Percentiles rank a stretch among this genome's conserved stretches.
These are phyloP conservation scores for Apis laboriosa DNA, from an alignment of 1,140 invertebrate species.

Conservation along the genomic window DNA sequence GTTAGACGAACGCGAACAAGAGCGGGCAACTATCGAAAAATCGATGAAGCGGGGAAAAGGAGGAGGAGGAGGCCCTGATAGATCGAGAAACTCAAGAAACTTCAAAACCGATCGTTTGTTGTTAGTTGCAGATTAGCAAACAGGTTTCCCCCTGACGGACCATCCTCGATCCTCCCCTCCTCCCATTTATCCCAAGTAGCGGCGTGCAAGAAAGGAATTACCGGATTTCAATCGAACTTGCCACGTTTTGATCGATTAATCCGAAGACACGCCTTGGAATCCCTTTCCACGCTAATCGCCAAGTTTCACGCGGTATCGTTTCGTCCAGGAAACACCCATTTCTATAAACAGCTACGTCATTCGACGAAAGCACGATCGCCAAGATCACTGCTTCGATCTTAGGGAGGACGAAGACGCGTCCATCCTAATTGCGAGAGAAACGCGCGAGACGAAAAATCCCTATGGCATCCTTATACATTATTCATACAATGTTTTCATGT, in stretches of 20 bases:
- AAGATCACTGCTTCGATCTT: no score
- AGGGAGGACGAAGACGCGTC: background rate
- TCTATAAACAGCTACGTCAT: slow-evolving; percentile 47
- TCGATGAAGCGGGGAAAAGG: slow-evolving; percentile 4
- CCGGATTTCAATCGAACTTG: slow-evolving; percentile 26
- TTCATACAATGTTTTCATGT: no score
- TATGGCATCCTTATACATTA: background rate
- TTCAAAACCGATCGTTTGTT: slow-evolving; percentile 40
- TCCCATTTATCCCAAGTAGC: slow-evolving; percentile 2
- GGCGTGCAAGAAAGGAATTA: slow-evolving; percentile 27
- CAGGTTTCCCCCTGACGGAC: slow-evolving; percentile 37
- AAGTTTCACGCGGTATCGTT: slow-evolving; percentile 1
- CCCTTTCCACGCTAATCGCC: background rate
- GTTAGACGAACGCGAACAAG: background rate
- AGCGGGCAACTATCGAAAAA: slow-evolving; percentile 34
- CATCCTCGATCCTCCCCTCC: background rate
- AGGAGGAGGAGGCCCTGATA: background rate
- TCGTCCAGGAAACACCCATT: slow-evolving; percentile 28
- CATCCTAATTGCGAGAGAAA: background rate
- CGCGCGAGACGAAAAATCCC: background rate
- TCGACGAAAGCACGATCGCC: background rate
- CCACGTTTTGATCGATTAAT: slow-evolving; percentile 17
- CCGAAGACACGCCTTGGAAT: background rate
- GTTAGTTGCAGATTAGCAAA: slow-evolving; percentile 47
- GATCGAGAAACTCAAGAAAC: slow-evolving; percentile 17